These are phyloP conservation scores for Latrodectus geometricus DNA, from an alignment of 1,140 invertebrate genomes.

Conservation along the genomic window DNA sequence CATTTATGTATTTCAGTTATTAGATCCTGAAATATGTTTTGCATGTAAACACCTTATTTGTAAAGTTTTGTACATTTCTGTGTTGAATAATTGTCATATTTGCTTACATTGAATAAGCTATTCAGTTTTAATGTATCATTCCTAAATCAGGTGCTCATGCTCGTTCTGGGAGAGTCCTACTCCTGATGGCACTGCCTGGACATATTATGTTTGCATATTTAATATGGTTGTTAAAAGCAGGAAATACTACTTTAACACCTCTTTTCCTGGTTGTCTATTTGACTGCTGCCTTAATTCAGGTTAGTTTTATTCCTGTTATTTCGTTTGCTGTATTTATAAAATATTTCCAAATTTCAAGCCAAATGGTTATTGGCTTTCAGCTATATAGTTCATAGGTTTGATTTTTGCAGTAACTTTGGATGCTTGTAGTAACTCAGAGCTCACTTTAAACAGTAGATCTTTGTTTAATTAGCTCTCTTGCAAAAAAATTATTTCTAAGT, in stretches of 20 bases:
- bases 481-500: too few relatives aligned
- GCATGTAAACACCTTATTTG: too few relatives aligned
- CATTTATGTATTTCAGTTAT: too few relatives aligned
- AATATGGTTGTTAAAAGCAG: constrained; percentile 70
- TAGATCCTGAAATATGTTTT: too few relatives aligned
- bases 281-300: constrained; percentile 70
- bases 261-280: constrained; percentile 71
- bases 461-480: too few relatives aligned
- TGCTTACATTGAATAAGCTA: too few relatives aligned
- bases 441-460: too few relatives aligned
- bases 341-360: not conserved
- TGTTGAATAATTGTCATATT: too few relatives aligned
- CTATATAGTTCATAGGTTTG: too few relatives aligned
- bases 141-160: constrained; percentile 65
- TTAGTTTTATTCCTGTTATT: constrained; percentile 55
- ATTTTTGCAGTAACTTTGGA: too few relatives aligned
- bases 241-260: constrained; percentile 69
- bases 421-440: too few relatives aligned
- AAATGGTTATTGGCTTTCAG: not conserved
- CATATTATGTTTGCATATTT: constrained; percentile 74
- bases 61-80: too few relatives aligned
- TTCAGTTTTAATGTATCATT: not conserved
- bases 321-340: not conserved
- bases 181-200: constrained; percentile 77
- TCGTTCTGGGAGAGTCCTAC: constrained; percentile 72